These are phyloP conservation scores for Psilopogon haemacephalus DNA, from an alignment of 2,113 vertebrate species.

Conservation along the genomic window DNA sequence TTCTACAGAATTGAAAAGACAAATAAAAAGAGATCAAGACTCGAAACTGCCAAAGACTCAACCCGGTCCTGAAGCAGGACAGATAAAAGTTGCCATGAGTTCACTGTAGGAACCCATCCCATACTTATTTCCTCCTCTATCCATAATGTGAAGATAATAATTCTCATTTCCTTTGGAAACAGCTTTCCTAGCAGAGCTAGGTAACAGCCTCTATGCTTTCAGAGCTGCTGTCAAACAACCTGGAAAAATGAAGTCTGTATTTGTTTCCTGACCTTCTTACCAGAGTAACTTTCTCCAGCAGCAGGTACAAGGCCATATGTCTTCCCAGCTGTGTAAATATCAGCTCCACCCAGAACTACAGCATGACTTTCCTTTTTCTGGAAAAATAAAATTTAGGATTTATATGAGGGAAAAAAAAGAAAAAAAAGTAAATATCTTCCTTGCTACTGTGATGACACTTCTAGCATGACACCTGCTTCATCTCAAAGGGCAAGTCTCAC, in stretches of 20 bases:
- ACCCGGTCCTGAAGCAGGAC: background rate
- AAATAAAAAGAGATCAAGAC: background rate
- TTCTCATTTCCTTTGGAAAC: conserved; percentile 12
- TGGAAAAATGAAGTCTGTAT: background rate
- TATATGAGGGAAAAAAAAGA: background rate
- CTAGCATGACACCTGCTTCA: conserved; percentile 59
- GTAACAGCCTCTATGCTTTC: background rate
- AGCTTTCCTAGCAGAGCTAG: background rate
- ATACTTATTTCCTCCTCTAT: background rate
- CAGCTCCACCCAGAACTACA: conserved; percentile 84
- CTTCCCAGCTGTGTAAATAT: conserved; percentile 91
- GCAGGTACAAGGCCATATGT: conserved; percentile 86
- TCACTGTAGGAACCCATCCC: background rate
- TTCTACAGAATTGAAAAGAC: background rate
- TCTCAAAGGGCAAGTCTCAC: background rate
- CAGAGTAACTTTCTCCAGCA: conserved; percentile 86
- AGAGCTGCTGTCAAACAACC: background rate
- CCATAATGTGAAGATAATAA: background rate
- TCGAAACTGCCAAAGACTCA: background rate
- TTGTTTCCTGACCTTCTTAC: conserved; percentile 71
- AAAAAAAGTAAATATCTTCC: background rate
- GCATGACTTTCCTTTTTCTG: conserved; percentile 85
- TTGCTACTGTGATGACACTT: background rate
- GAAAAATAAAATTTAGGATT: background rate
- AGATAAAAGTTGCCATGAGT: background rate